Conservation (phyloP, 2,113 vertebrate genomes). For the Martes martes region DNA sequence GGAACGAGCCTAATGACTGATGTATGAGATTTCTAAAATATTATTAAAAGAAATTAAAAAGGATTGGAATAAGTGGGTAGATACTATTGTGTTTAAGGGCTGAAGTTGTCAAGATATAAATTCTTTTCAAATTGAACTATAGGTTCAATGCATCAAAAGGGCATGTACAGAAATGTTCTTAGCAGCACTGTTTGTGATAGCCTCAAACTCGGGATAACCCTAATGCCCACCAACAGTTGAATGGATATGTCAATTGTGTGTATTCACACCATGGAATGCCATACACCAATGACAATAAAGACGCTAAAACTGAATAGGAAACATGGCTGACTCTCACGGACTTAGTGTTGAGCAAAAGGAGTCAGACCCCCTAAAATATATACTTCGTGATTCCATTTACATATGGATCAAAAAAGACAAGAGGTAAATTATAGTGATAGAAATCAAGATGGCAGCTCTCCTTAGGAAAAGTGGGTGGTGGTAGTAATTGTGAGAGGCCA, state of each 20-base stretch:
- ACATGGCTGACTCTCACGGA: not conserved
- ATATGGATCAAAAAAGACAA: not conserved
- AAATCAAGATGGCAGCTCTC: not conserved
- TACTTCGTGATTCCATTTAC: not conserved
- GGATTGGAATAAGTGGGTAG: not conserved
- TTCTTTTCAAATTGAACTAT: not conserved
- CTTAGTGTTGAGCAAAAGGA: not conserved
- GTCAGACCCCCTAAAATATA: not conserved
- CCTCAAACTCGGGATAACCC: not conserved
- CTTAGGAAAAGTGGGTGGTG: not conserved
- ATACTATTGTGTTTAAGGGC: not conserved
- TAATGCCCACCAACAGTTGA: not conserved
- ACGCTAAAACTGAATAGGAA: not conserved
- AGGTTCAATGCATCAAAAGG: not conserved
- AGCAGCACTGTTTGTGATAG: not conserved
- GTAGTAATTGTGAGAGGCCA: not conserved
- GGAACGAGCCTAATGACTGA: not conserved
- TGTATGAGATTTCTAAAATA: not conserved
- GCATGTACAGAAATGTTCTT: not conserved
- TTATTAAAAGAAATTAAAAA: not conserved
- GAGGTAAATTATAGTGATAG: not conserved
- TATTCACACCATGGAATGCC: not conserved
- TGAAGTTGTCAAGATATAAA: not conserved
- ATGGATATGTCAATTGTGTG: not conserved
- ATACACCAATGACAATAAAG: not conserved